These are phyloP conservation scores for Andrena dorsata DNA, from an alignment of 2,888 invertebrate species.

Conservation along the genomic window DNA sequence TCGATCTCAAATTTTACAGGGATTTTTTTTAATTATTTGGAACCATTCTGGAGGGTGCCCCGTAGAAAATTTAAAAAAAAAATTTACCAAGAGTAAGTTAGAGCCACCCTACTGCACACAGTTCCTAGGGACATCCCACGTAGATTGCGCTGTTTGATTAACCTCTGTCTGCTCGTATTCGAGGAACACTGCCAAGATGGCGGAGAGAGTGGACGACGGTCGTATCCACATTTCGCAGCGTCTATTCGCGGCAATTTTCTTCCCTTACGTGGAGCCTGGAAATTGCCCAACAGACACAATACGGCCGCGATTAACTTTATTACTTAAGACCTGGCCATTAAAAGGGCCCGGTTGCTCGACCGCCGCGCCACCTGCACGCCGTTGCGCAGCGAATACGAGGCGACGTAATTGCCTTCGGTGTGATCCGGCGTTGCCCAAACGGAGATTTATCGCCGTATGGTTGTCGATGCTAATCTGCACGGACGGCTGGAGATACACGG, in stretches of 20 bases:
- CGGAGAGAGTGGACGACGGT: too few relatives aligned
- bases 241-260: slow-evolving; percentile 10
- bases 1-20: too few relatives aligned
- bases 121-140: neutral
- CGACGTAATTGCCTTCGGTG: slow-evolving; percentile 73
- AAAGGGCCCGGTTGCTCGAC: slow-evolving; percentile 52
- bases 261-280: slow-evolving; percentile 23
- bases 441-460: slow-evolving; percentile 68
- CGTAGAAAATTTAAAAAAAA: too few relatives aligned
- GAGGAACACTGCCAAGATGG: too few relatives aligned
- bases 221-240: too few relatives aligned
- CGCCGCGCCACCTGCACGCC: slow-evolving; percentile 61
- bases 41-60: too few relatives aligned
- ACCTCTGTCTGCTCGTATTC: too few relatives aligned
- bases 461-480: slow-evolving; percentile 64
- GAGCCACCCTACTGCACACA: too few relatives aligned
- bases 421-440: slow-evolving; percentile 69
- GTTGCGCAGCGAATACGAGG: slow-evolving; percentile 56
- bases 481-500: slow-evolving; percentile 55
- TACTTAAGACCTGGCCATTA: slow-evolving; percentile 63
- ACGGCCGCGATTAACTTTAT: slow-evolving; percentile 70
- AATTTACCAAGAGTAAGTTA: too few relatives aligned
- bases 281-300: slow-evolving; percentile 55
- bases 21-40: too few relatives aligned
- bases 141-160: too few relatives aligned